Evolutionary conservation across 2,888 invertebrate genomes (phyloP).

Genomic region (Ypsolopha scabrella): DNA sequence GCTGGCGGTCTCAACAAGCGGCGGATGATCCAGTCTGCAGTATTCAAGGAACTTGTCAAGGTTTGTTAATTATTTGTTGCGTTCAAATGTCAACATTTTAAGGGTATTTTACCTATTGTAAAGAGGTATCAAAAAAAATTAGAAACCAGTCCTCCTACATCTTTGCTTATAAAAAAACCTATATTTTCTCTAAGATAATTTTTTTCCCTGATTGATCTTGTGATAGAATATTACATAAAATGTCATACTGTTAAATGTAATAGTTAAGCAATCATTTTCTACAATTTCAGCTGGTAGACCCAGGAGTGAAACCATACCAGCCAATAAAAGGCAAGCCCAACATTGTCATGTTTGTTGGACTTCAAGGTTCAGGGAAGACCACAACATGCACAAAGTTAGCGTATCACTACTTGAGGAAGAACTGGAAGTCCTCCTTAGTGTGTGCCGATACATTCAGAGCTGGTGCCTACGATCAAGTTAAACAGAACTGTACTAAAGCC

Average conservation of each 20-base stretch:
- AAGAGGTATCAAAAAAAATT: too few species aligned
- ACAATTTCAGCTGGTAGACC: constrained; percentile 86
- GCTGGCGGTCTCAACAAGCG: constrained; percentile 98
- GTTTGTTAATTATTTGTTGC: constrained; percentile 46
- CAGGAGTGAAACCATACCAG: constrained; percentile 96
- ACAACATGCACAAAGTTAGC: constrained; percentile 99
- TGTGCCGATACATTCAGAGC: constrained; percentile 99
- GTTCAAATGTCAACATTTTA: too few species aligned
- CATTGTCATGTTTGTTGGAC: constrained; percentile 99
- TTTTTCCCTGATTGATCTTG: too few species aligned
- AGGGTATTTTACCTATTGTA: too few species aligned
- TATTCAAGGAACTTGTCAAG: constrained; percentile 98
- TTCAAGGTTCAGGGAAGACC: constrained; percentile 99
- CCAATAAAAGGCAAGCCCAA: constrained; percentile 96
- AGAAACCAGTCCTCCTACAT: not conserved
- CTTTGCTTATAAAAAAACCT: not conserved
- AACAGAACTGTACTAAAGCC: constrained; percentile 99
- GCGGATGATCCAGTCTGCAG: constrained; percentile 98
- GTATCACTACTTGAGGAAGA: constrained; percentile 98
- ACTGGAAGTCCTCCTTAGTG: constrained; percentile 98
- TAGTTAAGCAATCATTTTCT: too few species aligned
- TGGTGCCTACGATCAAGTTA: constrained; percentile 99
- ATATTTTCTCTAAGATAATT: not conserved
- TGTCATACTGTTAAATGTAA: too few species aligned
- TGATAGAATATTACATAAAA: too few species aligned